Evolutionary conservation across 2,113 vertebrate species (phyloP), one percentile per base, ranked within the genome.

Genomic region (Toxotes jaculatrix): DNA sequence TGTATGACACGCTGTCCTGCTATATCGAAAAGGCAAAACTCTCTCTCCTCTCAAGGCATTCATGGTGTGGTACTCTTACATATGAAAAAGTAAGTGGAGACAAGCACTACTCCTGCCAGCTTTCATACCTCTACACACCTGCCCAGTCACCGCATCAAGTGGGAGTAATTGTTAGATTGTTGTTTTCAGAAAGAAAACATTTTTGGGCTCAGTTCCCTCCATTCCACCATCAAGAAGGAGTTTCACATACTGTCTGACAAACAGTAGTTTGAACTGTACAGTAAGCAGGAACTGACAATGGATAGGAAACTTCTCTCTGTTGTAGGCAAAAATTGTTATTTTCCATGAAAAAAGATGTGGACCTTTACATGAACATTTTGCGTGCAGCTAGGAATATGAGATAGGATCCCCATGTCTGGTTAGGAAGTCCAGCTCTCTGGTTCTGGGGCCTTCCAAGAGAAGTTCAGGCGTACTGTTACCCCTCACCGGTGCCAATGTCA

Each of bases 401-500:
- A 36, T 12, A 43, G 6, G 3, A 23, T 51, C 68, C 60, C 7
- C 7, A 7, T 45, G 34, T 59, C 49, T 70, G 38, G 23, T 59
- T 34, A 21, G 21, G 45, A 63, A 75, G 49, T 67, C 7, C 47
- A 51, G 66, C 17, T 65, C 45, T 63, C 9, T 62, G 60, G 10
- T 66, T 76, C 27, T 55, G 45, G 32, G 47, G 49, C 53, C 60
- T 78, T 85, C 65, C 74, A 71, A 62, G 56, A 77, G 51, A 80
- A 74, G 77, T 77, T 76, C 74, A 77, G 55, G 53, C 74, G 1
- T 57, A 62, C 68, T 66, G 81, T 89, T 80, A 72, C 69, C 83
- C 74, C 76, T 74, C 63, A 67, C 67, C 83, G 47, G 61, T 84
- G 89, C 86, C 86, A 83, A 56, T 85, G 89, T 91, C 85, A 83